Evolutionary conservation across 2,888 invertebrate genomes (phyloP).

Genomic region (Thymelicus lineola): DNA sequence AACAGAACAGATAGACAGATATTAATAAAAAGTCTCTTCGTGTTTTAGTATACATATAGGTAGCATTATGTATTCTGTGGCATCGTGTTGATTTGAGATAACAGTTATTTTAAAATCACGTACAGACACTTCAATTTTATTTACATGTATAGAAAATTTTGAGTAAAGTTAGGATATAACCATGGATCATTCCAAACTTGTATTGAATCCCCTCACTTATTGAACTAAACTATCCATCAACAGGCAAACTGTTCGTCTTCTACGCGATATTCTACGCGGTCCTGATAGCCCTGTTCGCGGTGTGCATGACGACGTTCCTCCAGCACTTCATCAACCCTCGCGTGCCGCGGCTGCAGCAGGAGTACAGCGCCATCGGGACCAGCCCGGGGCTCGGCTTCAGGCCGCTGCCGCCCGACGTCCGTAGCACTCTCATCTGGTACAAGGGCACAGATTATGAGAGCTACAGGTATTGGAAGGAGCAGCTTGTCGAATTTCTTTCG

Average conservation of each 20-base stretch:
- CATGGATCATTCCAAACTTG: not conserved
- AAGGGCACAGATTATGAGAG: conserved; percentile 91
- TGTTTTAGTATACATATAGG: not conserved
- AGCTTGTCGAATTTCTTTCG: conserved; percentile 90
- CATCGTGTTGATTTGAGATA: too few relatives aligned
- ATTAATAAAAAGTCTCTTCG: too few relatives aligned
- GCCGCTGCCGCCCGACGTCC: conserved; percentile 95
- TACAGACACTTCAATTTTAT: too few relatives aligned
- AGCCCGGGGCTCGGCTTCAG: conserved; percentile 98
- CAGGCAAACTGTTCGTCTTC: conserved; percentile 96
- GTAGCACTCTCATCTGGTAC: conserved; percentile 98
- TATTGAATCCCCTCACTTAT: not conserved
- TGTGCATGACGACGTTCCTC: conserved; percentile 96
- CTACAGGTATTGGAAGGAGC: conserved; percentile 92
- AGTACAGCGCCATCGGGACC: conserved; percentile 94
- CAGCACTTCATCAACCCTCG: conserved; percentile 95
- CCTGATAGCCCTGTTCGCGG: conserved; percentile 94
- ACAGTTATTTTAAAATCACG: too few relatives aligned
- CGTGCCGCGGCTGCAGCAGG: conserved; percentile 94
- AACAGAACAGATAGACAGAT: too few relatives aligned
- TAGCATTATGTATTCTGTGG: too few relatives aligned
- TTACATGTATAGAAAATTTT: too few relatives aligned
- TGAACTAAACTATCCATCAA: conserved; percentile 50
- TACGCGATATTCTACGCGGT: conserved; percentile 96
- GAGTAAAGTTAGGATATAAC: too few relatives aligned